Evolutionary conservation across 2,888 invertebrate genomes (phyloP), one percentile per base, ranked within the genome.

Genomic region (Bembecia ichneumoniformis): DNA sequence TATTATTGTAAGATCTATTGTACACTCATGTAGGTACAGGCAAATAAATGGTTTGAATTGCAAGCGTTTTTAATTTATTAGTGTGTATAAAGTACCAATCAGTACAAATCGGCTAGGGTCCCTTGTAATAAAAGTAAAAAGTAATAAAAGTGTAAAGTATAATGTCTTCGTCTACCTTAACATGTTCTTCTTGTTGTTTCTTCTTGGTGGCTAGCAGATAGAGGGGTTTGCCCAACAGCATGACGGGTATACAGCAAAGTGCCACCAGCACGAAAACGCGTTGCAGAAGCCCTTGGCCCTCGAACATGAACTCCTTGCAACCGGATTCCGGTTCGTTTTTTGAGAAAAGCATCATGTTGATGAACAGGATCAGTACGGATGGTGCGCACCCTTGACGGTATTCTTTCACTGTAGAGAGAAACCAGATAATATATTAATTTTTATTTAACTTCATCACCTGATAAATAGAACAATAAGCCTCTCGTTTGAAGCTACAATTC

Each of bases 291-390:
- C 88, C 84, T 87, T 98, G 94, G 0, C 90, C 89, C 0, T 88
- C 87, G 67, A 90, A 94, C 93, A 94, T 93, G 66, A 78, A 89
- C 65, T 89, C 89, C 53, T 88, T 79, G 78, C 91, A 91, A 43
- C 81, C 83, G 0, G 50, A 50, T 47, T 87, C 73, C 0, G 75
- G 71, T 43, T 61, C 68, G n/a, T 78, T 82, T 35, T 78, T 76
- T 58, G 95, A 97, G 77, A 96, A 92, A 66, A 99, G 87, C 66
- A 99, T 96, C 99, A 99, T 99, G 88, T 99, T 98, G 84, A 99
- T 99, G 78, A 99, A 97, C 4, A 96, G 96, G 62, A 99, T 98
- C 53, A 99, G 91, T 61, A 99, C 95, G 1, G 97, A 97, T 0
- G 99, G 99, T 1, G 99, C 99, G 78, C 96, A 97, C 45, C 76